Percentiles rank a stretch among this genome's conserved stretches.
phyloP scores from a whole-genome alignment of 2,797 vertebrate species.

The Oryzias dopingdopingensis region DNA sequence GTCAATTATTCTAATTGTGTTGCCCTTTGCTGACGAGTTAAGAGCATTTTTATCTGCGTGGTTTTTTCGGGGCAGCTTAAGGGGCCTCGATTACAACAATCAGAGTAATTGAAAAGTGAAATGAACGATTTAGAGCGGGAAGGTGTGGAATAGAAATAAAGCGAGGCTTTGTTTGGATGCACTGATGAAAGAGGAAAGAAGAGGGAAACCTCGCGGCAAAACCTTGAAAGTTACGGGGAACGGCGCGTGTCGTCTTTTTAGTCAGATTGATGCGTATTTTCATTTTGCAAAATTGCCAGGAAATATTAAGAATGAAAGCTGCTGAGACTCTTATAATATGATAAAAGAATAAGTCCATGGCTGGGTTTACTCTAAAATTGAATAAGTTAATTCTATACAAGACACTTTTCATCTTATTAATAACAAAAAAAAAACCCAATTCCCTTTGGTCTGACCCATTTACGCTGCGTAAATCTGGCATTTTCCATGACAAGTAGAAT shows the following conservation, averaged over 20 bases:
- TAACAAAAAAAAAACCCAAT: no score
- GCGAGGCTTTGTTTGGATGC: slow-evolving; percentile 22
- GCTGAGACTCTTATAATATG: slow-evolving; percentile 12
- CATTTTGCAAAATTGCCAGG: slow-evolving; percentile 66
- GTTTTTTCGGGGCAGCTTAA: slow-evolving; percentile 49
- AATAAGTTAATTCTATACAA: no score
- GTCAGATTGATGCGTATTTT: slow-evolving; percentile 71
- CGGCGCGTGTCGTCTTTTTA: slow-evolving; percentile 60
- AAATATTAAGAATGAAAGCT: slow-evolving; percentile 41
- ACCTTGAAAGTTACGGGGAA: slow-evolving; percentile 31
- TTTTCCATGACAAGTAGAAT: no score
- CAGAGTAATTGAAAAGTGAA: slow-evolving; percentile 76
- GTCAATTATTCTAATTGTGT: slow-evolving; percentile 75
- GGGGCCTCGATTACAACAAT: slow-evolving; percentile 70
- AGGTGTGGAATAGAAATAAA: slow-evolving; percentile 76
- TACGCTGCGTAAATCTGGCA: no score
- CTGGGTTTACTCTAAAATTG: no score
- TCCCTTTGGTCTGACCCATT: no score
- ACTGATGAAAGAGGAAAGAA: slow-evolving; percentile 27
- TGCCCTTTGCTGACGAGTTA: slow-evolving; percentile 73
- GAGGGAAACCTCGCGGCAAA: slow-evolving; percentile 7
- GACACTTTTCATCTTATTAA: no score
- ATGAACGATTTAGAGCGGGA: slow-evolving; percentile 70
- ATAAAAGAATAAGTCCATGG: slow-evolving; percentile 28
- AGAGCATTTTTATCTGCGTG: slow-evolving; percentile 72